Conservation (phyloP, 2,797 vertebrate species). For the Melanotaenia maccullochi region DNA sequence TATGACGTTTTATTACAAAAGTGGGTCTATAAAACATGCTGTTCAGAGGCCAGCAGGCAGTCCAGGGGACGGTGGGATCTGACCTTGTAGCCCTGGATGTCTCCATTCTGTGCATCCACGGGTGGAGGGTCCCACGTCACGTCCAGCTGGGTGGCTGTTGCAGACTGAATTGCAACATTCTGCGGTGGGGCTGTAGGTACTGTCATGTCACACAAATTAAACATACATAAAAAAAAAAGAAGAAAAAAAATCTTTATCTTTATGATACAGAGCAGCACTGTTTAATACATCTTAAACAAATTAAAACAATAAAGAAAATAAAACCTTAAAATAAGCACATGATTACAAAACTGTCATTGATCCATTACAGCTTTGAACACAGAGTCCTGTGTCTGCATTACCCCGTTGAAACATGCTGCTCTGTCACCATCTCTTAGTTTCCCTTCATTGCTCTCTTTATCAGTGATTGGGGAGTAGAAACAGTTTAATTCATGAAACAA, state of each 20-base stretch:
- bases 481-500: neutral
- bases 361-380: too few species aligned
- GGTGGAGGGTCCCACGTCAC: slow-evolving; percentile 94
- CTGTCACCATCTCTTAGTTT: too few species aligned
- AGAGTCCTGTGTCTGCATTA: too few species aligned
- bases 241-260: neutral
- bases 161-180: slow-evolving; percentile 88
- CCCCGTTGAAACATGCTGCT: too few species aligned
- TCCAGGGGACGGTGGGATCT: neutral
- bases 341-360: too few species aligned
- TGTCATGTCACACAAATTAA: slow-evolving; percentile 53
- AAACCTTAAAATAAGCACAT: too few species aligned
- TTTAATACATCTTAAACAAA: neutral
- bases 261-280: neutral
- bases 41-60: neutral
- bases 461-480: neutral
- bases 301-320: neutral
- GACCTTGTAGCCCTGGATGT: slow-evolving; percentile 98
- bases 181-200: slow-evolving; percentile 91
- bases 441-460: too few species aligned
- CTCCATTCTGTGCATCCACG: slow-evolving; percentile 89
- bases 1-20: neutral
- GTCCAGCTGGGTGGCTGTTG: slow-evolving; percentile 93
- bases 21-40: neutral
- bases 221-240: neutral